Base-by-base conservation (phyloP, 2,888 invertebrate species). In the Tetranychus piercei region DNA sequence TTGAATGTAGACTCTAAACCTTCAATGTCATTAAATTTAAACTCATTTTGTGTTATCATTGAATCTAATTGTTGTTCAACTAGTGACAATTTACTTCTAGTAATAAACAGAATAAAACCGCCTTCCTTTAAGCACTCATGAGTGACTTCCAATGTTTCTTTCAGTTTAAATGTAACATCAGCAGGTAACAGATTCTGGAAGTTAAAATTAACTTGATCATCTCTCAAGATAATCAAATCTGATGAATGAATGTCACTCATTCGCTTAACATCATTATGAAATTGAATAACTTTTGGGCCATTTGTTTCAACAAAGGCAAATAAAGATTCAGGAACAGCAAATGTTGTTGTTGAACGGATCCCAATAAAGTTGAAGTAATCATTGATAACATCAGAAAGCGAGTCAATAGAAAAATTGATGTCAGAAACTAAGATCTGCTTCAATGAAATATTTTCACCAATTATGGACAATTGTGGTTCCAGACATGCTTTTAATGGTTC, bases 1-100 rank as follows among this genome's bases (percentile, higher is more conserved):
- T 44, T 20, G 8, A 71, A 20, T 8, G 11, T 9, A 0, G 20
- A n/a, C 44, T 73, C 6, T 67, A 72, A 34, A 22, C 23, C 8
- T 69, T 43, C 66, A n/a, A 73, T 64, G 5, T 55, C 22, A 7
- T 65, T 34, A 43, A 72, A 72, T 9, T 23, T 20, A n/a, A 23
- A 69, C 4, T 69, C 11, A 23, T 69, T 23, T 9, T 18, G n/a
- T 66, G 55, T 15, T 74, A 9, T 44, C 1, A 43, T 67, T 20
- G 23, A 74, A 55, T 15, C 15, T 55, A 55, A 55, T 55, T 55
- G 55, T 34, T 74, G 22, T n/a, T 74, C 74, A 11, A 71, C 9
- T 44, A 18, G 15, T 1, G 70, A 55, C 20, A 74, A 55, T 22
- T 20, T 70, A 18, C 71, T 55, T 71, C 70, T 44, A 22, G 18